phyloP scores from a whole-genome alignment of 2,888 invertebrate species.

The Hemistola chrysoprasaria region DNA sequence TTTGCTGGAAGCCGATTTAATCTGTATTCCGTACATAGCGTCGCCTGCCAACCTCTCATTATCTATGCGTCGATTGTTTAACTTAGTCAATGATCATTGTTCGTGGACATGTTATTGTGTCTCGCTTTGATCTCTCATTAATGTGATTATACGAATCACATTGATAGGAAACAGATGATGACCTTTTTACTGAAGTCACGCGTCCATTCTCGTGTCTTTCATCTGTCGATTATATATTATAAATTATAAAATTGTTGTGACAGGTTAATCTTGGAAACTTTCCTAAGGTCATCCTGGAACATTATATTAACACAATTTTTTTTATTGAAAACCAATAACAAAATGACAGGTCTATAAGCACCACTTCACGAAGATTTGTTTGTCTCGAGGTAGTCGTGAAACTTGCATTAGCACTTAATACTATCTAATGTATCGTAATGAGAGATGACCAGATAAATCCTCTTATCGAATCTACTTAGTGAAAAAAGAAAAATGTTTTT shows the following conservation, averaged over 20 bases:
- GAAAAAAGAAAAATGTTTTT: no score
- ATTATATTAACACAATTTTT: slow-evolving; percentile 19
- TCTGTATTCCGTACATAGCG: slow-evolving; percentile 60
- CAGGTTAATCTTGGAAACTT: slow-evolving; percentile 23
- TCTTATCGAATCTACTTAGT: slow-evolving; percentile 18
- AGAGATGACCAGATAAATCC: no score
- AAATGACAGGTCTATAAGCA: no score
- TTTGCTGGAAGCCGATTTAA: slow-evolving; percentile 61
- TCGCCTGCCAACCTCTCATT: slow-evolving; percentile 55
- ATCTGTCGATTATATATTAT: slow-evolving; percentile 2
- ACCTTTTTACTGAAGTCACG: slow-evolving; percentile 32
- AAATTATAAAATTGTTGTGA: not conserved
- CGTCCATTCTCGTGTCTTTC: slow-evolving; percentile 23
- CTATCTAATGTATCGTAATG: slow-evolving; percentile 2
- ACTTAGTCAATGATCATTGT: slow-evolving; percentile 56
- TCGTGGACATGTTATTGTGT: slow-evolving; percentile 50
- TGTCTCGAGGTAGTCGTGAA: slow-evolving; percentile 27
- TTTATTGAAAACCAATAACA: no score
- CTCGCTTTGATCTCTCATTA: slow-evolving; percentile 49
- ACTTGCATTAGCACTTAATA: slow-evolving; percentile 20
- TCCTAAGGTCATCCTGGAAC: slow-evolving; percentile 13
- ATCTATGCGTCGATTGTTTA: slow-evolving; percentile 63
- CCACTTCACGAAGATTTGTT: slow-evolving; percentile 29
- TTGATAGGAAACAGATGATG: slow-evolving; percentile 42
- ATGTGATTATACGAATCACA: slow-evolving; percentile 42